Percentiles rank a stretch among this genome's conserved stretches.
These are phyloP conservation scores for Anastrepha obliqua DNA, from an alignment of 1,140 invertebrate genomes.

Conservation along the genomic window DNA sequence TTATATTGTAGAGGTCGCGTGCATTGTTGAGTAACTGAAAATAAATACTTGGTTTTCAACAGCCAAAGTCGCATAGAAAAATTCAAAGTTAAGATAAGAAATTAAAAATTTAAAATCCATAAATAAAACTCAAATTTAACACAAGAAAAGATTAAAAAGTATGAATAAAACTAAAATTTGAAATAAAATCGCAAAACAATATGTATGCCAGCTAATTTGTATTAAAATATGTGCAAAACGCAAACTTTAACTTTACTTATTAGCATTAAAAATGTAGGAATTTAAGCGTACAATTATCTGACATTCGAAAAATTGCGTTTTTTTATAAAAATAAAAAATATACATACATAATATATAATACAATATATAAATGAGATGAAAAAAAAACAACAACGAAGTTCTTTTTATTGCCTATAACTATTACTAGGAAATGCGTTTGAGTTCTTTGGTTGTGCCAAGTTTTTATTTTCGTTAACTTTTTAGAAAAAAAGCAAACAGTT, in stretches of 20 bases:
- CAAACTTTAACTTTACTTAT: slow-evolving; percentile 11
- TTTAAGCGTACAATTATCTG: background rate
- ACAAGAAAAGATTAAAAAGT: background rate
- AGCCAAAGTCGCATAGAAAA: slow-evolving; percentile 6
- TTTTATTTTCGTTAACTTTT: slow-evolving; percentile 55
- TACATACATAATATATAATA: slow-evolving; percentile 4
- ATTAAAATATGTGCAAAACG: background rate
- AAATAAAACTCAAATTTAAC: background rate
- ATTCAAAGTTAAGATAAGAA: background rate
- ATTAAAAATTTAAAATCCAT: background rate
- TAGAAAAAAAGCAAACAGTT: background rate
- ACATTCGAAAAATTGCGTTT: background rate
- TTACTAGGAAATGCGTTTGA: background rate
- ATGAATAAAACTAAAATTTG: background rate
- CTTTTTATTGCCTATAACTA: background rate
- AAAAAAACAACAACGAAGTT: slow-evolving; percentile 27
- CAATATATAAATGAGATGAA: slow-evolving; percentile 6
- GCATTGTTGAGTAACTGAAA: slow-evolving; percentile 40
- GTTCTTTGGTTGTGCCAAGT: slow-evolving; percentile 56
- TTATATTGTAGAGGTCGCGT: background rate
- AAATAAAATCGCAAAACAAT: background rate
- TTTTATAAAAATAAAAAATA: slow-evolving; percentile 31
- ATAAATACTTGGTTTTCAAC: slow-evolving; percentile 54
- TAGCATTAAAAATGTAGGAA: slow-evolving; percentile 1
- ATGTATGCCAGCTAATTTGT: background rate